These are phyloP conservation scores for Embiotoca jacksoni DNA, from an alignment of 2,113 vertebrate genomes.

Conservation along the genomic window DNA sequence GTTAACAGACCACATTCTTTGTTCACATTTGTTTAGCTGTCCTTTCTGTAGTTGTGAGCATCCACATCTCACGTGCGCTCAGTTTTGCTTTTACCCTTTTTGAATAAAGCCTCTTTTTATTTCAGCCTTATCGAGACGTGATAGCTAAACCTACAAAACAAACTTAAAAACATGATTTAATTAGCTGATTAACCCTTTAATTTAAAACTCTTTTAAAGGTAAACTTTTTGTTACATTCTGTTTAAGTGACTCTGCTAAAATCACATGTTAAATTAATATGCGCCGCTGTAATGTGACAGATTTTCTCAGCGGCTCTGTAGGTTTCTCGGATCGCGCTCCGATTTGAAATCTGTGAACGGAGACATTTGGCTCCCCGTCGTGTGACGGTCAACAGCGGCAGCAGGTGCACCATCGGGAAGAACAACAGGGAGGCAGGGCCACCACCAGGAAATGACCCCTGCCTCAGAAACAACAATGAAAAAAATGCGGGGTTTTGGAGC, in stretches of 20 bases:
- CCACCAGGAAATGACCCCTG: slow-evolving; percentile 74
- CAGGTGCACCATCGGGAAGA: slow-evolving; percentile 72
- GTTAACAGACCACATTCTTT: no score
- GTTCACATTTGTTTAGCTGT: not conserved
- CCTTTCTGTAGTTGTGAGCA: not conserved
- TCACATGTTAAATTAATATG: not conserved
- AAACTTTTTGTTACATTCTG: no score
- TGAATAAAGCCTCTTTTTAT: not conserved
- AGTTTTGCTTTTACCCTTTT: not conserved
- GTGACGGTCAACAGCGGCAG: slow-evolving; percentile 71
- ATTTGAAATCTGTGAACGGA: slow-evolving; percentile 41
- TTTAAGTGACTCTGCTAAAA: no score
- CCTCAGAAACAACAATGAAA: slow-evolving; percentile 73
- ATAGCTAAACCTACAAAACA: no score
- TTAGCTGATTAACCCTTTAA: no score
- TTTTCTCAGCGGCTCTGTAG: not conserved
- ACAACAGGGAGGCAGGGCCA: slow-evolving; percentile 50
- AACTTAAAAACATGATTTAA: no score
- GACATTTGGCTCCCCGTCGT: slow-evolving; percentile 55
- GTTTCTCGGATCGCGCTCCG: slow-evolving; percentile 4
- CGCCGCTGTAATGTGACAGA: not conserved
- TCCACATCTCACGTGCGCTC: no score
- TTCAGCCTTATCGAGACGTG: no score
- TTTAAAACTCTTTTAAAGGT: no score
- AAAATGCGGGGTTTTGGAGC: slow-evolving; percentile 74